Evolutionary conservation across 2,113 vertebrate genomes (phyloP).

Genomic region (Ammodytes marinus): DNA sequence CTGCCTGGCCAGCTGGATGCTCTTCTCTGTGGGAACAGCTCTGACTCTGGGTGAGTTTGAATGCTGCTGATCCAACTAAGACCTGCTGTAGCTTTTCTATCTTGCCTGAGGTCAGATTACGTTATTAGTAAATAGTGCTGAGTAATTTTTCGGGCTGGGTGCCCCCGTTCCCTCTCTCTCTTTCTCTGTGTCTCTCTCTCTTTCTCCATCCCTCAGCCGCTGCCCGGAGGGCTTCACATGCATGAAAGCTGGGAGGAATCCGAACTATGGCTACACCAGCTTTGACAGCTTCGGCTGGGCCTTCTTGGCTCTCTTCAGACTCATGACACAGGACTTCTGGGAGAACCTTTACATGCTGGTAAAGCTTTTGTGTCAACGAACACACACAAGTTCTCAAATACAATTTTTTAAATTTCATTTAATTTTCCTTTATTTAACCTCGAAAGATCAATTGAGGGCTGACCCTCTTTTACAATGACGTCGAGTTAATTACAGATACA

Average conservation of each 20-base stretch:
- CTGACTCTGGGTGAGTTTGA: slow-evolving; percentile 94
- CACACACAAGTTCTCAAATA: not conserved
- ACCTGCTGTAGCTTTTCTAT: slow-evolving; percentile 35
- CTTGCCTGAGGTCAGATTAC: slow-evolving; percentile 36
- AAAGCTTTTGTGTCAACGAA: slow-evolving; percentile 63
- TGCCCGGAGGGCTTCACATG: slow-evolving; percentile 97
- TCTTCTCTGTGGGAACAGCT: slow-evolving; percentile 97
- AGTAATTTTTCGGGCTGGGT: slow-evolving; percentile 46
- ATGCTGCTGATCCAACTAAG: slow-evolving; percentile 17
- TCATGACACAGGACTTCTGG: slow-evolving; percentile 99
- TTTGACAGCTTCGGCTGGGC: slow-evolving; percentile 99
- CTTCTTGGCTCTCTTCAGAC: slow-evolving; percentile 97
- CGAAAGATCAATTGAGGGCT: too few relatives aligned
- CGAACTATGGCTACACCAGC: slow-evolving; percentile 98
- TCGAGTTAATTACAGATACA: too few relatives aligned
- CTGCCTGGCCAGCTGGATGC: slow-evolving; percentile 91
- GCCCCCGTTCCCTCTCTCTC: slow-evolving; percentile 4
- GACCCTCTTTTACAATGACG: too few relatives aligned
- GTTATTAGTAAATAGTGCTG: slow-evolving; percentile 49
- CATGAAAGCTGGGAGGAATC: slow-evolving; percentile 98
- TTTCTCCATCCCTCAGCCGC: slow-evolving; percentile 83
- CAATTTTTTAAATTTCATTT: not conserved
- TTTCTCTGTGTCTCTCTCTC: slow-evolving; percentile 3
- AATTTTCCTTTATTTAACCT: too few relatives aligned
- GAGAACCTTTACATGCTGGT: slow-evolving; percentile 98